A percentile compares a stretch with the other conserved stretches of the same genome.
phyloP scores from a whole-genome alignment of 2,888 invertebrate species.

The Meloe dianella region DNA sequence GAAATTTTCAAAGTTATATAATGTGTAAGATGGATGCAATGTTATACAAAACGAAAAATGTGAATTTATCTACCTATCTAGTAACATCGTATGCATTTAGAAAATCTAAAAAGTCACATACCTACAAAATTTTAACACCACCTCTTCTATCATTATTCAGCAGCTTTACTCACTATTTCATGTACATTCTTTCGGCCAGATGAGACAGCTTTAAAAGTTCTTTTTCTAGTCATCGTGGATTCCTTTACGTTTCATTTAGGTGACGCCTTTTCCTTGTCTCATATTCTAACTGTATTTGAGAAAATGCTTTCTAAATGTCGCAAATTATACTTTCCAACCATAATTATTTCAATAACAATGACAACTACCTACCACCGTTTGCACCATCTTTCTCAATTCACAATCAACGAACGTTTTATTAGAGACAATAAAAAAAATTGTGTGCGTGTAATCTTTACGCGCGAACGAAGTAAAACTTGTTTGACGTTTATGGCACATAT shows the following conservation, averaged over 20 bases:
- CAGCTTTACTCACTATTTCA: slow-evolving; percentile 32
- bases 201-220: slow-evolving; percentile 36
- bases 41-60: slow-evolving; percentile 36
- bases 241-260: slow-evolving; percentile 30
- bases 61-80: slow-evolving; percentile 34
- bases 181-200: slow-evolving; percentile 31
- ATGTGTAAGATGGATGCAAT: slow-evolving; percentile 33
- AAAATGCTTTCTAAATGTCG: slow-evolving; percentile 28
- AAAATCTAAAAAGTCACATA: slow-evolving; percentile 33
- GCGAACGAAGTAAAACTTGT: no score
- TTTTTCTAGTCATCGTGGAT: slow-evolving; percentile 30
- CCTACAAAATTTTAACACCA: slow-evolving; percentile 28
- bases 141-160: slow-evolving; percentile 33
- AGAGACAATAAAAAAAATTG: neutral
- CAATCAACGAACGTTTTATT: neutral
- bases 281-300: slow-evolving; percentile 61
- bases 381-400: neutral
- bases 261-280: slow-evolving; percentile 40
- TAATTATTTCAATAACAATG: slow-evolving; percentile 30
- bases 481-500: no score
- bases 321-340: slow-evolving; percentile 27
- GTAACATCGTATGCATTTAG: slow-evolving; percentile 34
- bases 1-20: neutral
- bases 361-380: slow-evolving; percentile 4
- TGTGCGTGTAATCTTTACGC: no score